phyloP scores from a whole-genome alignment of 1,140 invertebrate species.

The Pachyrhynchus sulphureomaculatus region DNA sequence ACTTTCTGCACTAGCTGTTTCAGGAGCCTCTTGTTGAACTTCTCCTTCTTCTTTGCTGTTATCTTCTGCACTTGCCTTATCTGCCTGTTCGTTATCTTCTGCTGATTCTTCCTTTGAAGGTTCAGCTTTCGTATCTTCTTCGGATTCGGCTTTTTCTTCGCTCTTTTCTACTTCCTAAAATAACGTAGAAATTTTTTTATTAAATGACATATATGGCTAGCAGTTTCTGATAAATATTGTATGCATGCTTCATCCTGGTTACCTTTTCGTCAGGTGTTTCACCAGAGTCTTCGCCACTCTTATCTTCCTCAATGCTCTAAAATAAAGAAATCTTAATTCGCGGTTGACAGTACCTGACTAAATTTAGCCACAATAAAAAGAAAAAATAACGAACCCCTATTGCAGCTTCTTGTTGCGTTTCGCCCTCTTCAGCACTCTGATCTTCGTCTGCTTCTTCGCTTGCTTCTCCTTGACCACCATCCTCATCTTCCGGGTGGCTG shows the following conservation, averaged over 20 bases:
- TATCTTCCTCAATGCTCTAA: slow-evolving; percentile 25
- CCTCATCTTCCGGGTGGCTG: slow-evolving; percentile 48
- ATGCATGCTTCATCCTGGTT: too few relatives aligned
- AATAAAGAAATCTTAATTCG: slow-evolving; percentile 2
- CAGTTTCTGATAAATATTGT: neutral
- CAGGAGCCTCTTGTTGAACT: slow-evolving; percentile 21
- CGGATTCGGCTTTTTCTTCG: slow-evolving; percentile 28
- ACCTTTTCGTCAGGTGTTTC: slow-evolving; percentile 34
- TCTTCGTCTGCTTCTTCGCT: slow-evolving; percentile 52
- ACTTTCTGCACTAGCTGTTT: slow-evolving; percentile 15
- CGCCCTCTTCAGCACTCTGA: slow-evolving; percentile 55
- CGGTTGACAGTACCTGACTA: neutral
- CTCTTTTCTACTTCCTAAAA: slow-evolving; percentile 21
- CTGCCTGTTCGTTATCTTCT: slow-evolving; percentile 12
- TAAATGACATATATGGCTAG: neutral
- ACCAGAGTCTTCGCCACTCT: slow-evolving; percentile 30
- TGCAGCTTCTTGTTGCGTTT: slow-evolving; percentile 22
- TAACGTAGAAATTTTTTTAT: too few relatives aligned
- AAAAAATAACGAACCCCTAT: slow-evolving; percentile 18
- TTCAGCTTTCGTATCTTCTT: slow-evolving; percentile 24
- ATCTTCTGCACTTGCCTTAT: slow-evolving; percentile 7
- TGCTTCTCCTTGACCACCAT: slow-evolving; percentile 44
- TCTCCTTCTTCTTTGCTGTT: slow-evolving; percentile 18
- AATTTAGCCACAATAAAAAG: neutral
- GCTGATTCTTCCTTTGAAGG: slow-evolving; percentile 23